Evolutionary conservation across 2,113 vertebrate genomes (phyloP), one percentile per base, ranked within the genome.

Genomic region (Daboia siamensis): DNA sequence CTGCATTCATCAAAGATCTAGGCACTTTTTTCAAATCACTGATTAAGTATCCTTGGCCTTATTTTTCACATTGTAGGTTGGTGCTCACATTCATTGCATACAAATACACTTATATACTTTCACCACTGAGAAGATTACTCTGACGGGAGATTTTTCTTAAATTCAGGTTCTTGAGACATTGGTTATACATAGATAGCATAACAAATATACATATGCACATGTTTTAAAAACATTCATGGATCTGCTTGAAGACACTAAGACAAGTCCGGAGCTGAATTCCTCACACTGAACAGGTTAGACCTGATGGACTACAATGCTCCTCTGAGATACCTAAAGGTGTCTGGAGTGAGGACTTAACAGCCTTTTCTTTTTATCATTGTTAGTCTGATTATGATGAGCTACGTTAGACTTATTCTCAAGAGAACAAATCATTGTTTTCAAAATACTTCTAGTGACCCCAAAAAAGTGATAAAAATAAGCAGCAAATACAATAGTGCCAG

Each of bases 391-490:
- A 86, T 88, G 5, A 44, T 20, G 11, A 23, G 6, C 1, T 48
- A 46, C 8, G 20, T 29, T 55, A 93, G 61, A 84, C 26, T 92
- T 88, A 93, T 3, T 46, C 33, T 24, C 10, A 94, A 44, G n/a
- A 74, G 86, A 95, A 95, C 24, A 23, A 90, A 87, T 55, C 86
- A 39, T 91, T 51, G 15, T 55, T 80, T 94, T 91, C 86, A 56
- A 23, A 90, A 17, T 39, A 90, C 56, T 93, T 24, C 52, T 20
- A 90, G 11, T 52, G n/a, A 56, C 24, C 64, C 88, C 54, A 88
- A 39, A 54, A 6, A 52, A 92, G 8, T 46, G 33, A 56, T 48
- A 86, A 23, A 92, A 86, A 89, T 87, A 26, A 64, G 29, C 57
- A 33, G 5, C 55, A 6, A 90, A 88, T 86, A 93, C 91, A 84